A percentile compares a stretch with the other conserved stretches of the same genome.
phyloP scores from a whole-genome alignment of 2,888 invertebrate species.

The Halocaridina rubra region DNA sequence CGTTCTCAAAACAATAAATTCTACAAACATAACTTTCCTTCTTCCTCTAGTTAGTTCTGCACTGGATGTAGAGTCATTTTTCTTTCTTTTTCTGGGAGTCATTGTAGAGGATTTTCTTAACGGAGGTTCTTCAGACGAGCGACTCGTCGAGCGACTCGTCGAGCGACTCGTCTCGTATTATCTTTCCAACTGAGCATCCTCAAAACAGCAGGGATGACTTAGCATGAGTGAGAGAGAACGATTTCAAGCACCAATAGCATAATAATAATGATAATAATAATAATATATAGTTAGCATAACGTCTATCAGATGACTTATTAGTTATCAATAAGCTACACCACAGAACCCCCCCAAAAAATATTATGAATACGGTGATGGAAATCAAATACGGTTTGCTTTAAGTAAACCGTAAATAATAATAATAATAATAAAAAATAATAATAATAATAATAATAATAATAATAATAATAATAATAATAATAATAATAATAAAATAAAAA shows the following conservation, averaged over 20 bases:
- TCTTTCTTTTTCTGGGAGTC: neutral
- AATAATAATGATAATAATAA: neutral
- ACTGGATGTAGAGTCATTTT: neutral
- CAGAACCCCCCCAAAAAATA: neutral
- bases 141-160: no score
- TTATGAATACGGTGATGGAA: neutral
- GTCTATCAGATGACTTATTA: no score
- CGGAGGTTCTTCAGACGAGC: no score
- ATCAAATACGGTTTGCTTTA: neutral
- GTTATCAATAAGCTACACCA: neutral
- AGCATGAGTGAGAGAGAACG: neutral
- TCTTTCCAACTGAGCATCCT: no score
- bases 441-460: neutral
- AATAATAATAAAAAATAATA: no score
- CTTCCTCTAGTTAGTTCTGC: neutral
- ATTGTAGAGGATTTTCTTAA: no score
- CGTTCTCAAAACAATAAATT: no score
- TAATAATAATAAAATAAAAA: neutral
- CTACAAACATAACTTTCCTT: no score
- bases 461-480: neutral
- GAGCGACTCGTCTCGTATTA: no score
- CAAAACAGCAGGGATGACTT: neutral
- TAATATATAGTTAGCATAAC: no score
- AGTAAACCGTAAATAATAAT: neutral
- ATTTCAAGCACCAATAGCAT: neutral